These are phyloP conservation scores for Tricholauxania praeusta DNA, from an alignment of 2,888 invertebrate genomes.

Conservation along the genomic window DNA sequence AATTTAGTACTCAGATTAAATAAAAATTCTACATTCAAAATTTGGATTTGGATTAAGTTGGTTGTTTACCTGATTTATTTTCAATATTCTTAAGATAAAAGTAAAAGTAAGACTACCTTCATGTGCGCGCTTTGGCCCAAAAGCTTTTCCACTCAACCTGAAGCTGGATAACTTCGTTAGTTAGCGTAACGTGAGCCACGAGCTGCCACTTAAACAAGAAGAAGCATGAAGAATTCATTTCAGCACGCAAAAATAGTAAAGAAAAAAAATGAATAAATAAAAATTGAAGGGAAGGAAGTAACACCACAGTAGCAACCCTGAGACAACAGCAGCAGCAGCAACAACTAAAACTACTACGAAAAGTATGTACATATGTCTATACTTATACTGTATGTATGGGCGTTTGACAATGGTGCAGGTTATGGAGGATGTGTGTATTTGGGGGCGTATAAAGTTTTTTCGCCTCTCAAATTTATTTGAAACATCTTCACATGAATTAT, in stretches of 20 bases:
- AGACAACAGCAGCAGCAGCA: background rate
- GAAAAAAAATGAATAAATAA: slow-evolving; percentile 8
- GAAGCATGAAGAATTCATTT: background rate
- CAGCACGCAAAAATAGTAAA: slow-evolving; percentile 6
- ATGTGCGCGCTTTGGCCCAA: too few species aligned
- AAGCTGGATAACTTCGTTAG: background rate
- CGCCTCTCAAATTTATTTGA: slow-evolving; percentile 41
- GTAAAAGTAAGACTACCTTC: too few species aligned
- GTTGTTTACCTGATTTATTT: too few species aligned
- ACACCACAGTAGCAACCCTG: background rate
- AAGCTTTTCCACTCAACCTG: background rate
- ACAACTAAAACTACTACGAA: background rate
- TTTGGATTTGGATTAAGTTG: too few species aligned
- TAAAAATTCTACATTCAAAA: too few species aligned
- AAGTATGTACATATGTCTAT: background rate
- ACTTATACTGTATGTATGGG: background rate
- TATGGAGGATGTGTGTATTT: background rate
- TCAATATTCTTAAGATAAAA: too few species aligned
- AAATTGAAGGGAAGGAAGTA: slow-evolving; percentile 10
- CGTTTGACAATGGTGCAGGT: background rate
- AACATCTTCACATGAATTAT: slow-evolving; percentile 43
- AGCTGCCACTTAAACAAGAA: background rate
- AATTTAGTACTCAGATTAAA: too few species aligned
- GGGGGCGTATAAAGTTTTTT: slow-evolving; percentile 34
- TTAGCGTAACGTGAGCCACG: slow-evolving; percentile 12